Evolutionary conservation across 2,797 vertebrate genomes (phyloP).

Genomic region (Halcyon badia): DNA sequence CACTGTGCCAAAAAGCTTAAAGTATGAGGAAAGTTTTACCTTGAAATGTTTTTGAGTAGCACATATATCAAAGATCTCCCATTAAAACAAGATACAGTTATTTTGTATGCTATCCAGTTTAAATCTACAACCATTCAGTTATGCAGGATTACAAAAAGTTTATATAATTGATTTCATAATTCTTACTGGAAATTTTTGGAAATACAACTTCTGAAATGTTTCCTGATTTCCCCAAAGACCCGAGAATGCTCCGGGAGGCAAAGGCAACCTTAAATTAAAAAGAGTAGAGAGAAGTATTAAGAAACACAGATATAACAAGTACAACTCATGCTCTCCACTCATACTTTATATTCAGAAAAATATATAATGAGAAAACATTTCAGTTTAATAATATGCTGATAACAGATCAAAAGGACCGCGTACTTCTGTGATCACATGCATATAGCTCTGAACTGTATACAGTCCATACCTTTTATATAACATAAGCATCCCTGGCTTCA

Average conservation of each 20-base stretch:
- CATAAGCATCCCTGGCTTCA: neutral
- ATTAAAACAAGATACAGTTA: neutral
- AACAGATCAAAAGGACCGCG: neutral
- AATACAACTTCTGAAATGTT: slow-evolving; percentile 91
- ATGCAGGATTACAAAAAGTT: neutral
- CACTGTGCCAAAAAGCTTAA: neutral
- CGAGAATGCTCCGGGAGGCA: slow-evolving; percentile 91
- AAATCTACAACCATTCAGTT: neutral
- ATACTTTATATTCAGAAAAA: neutral
- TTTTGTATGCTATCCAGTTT: neutral
- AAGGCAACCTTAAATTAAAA: slow-evolving; percentile 86
- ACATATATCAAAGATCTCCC: neutral
- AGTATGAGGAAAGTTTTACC: neutral
- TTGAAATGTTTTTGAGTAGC: neutral
- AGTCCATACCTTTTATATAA: neutral
- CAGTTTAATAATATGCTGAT: neutral
- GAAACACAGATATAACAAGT: neutral
- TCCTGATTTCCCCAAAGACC: slow-evolving; percentile 93
- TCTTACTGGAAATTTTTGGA: slow-evolving; percentile 93
- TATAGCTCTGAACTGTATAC: neutral
- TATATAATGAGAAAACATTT: neutral
- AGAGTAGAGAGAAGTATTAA: neutral
- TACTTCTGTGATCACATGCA: neutral
- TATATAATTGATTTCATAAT: neutral
- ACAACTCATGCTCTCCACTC: neutral